Percentiles rank a stretch among this genome's conserved stretches.
These are phyloP conservation scores for Cenopis cana DNA, from an alignment of 2,888 invertebrate genomes.

Conservation along the genomic window DNA sequence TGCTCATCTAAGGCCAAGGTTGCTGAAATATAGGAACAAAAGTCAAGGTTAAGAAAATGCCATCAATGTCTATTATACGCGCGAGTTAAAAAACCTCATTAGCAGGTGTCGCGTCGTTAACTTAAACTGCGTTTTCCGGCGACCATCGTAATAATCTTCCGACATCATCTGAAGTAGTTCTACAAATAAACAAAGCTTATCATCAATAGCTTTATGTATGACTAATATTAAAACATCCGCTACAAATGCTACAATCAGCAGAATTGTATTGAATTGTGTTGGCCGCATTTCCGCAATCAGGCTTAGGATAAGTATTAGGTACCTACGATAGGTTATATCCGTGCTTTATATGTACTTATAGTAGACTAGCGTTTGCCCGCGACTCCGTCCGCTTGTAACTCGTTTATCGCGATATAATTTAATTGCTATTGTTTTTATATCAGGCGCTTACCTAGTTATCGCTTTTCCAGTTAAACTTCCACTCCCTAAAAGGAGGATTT, in stretches of 20 bases:
- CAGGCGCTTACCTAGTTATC: too few species aligned
- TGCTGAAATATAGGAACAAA: constrained; percentile 2
- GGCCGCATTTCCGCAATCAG: background rate
- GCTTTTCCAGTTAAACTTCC: too few species aligned
- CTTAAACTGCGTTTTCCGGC: constrained; percentile 29
- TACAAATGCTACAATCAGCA: background rate
- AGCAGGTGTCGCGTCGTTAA: constrained; percentile 24
- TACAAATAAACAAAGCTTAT: constrained; percentile 19
- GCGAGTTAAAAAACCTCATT: constrained; percentile 27
- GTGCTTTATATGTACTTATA: background rate
- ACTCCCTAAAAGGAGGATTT: too few species aligned
- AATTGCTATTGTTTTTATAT: too few species aligned
- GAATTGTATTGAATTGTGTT: background rate
- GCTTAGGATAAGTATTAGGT: background rate
- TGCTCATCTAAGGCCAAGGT: background rate
- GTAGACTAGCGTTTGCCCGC: too few species aligned
- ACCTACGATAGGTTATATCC: background rate
- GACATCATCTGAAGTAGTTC: constrained; percentile 1
- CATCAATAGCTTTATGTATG: background rate
- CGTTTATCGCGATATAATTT: too few species aligned
- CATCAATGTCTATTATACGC: constrained; percentile 11
- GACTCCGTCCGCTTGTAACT: too few species aligned
- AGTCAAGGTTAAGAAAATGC: constrained; percentile 19
- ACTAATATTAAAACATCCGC: background rate
- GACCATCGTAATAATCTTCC: constrained; percentile 11